Base-by-base conservation (phyloP, 2,888 invertebrate species). In the Pollenia griseotomentosa region DNA sequence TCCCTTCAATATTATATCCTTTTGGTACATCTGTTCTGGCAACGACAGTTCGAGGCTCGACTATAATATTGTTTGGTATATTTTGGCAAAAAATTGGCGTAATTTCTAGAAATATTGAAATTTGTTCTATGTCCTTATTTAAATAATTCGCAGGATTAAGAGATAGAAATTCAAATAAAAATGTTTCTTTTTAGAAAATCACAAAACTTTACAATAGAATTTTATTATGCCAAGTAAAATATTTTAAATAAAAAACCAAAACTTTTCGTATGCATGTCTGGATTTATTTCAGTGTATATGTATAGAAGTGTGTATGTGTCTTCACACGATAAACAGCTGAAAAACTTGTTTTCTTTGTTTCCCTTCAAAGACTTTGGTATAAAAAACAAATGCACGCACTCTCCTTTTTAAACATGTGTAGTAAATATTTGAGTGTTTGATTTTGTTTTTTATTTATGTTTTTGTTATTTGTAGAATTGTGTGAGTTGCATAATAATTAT, bases 401-500 rank as follows among this genome's bases (percentile, higher is more conserved):
- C 33, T 33, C 48, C 40, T 59, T 10, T 59, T 9, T 78, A 10
- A 16, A n/a, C 55, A 33, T 48, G 48, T 9, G 12, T 57, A 14
- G 44, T 75, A n/a, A 40, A 70, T 33, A 33, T 59, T 16, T 74
- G 48, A 53, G 85, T 68, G 12, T 78, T 77, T 66, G 70, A 10
- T 33, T 63, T n/a, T 42, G 55, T 65, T 44, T 44, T 14, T 14
- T 9, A 10, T n/a, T 63, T 1, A 16, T 61, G 55, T n/a, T 79
- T 40, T 57, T 55, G 40, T 55, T 80, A 2, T 46, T 44, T 73
- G 55, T 68, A 46, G 48, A 73, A 55, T 55, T 63, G 59, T 83
- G 74, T 80, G 83, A 79, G 51, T 70, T 65, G 79, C 75, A 83
- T 86, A 74, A 79, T 48, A 86, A 83, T 83, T 74, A 70, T 23